Evolutionary conservation across 2,797 vertebrate species (phyloP), one percentile per base, ranked within the genome.

Genomic region (Alfaro cultratus): DNA sequence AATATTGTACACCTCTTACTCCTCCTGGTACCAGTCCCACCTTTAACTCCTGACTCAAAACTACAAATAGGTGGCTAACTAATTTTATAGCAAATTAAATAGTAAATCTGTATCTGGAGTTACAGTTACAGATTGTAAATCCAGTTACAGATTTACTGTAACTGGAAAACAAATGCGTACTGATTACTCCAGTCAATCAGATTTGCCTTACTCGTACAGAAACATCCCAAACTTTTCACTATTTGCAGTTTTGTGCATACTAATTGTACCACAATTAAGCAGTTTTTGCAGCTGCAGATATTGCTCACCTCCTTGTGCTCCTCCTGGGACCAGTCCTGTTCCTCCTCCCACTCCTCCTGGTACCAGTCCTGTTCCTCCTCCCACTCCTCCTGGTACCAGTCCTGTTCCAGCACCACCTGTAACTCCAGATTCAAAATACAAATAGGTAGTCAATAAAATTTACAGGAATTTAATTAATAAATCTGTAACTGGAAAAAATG

Each of bases 261-360:
- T 2, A 60, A 12, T 5, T 81, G 0, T 73, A 88, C 90, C 86
- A 1, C 86, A 91, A 15, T 92, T 92, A 89, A 86, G 83, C 86
- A 67, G 90, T 86, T 90, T 92, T 90, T 75, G 87, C 87, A 45
- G 86, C 88, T 79, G 89, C 84, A 82, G 84, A 77, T 87, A 86
- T 15, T 77, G 85, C 75, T 87, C 89, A 53, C 6, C 90, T 78
- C 86, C 88, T 39, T 46, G 60, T 36, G 36, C 2, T 29, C 45
- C 62, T 47, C 46, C 46, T 16, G 46, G 46, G 18, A 47, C 46
- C 16, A 47, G 46, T 16, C 46, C 46, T 47, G 46, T 47, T 43
- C 43, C 45, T 45, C 45, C 45, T 46, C 46, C 46, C 0, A 12
- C 46, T 47, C 46, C 46, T 47, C 46, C 46, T 5, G 46, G 46